phyloP scores from a whole-genome alignment of 2,888 invertebrate genomes.

The Sipha maydis region DNA sequence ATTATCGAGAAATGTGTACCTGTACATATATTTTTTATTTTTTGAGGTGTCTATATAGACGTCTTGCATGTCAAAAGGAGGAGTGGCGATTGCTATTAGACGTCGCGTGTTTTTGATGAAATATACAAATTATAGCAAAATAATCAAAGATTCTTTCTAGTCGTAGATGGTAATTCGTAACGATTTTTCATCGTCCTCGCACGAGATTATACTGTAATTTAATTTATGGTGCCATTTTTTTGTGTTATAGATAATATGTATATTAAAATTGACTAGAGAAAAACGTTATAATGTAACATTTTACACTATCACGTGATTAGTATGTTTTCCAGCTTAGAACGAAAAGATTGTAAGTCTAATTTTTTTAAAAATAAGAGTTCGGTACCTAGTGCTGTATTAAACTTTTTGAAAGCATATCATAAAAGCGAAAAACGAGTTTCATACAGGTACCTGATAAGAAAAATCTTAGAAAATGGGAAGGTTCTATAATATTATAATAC shows the following conservation, averaged over 20 bases:
- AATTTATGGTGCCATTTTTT: background rate
- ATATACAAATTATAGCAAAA: slow-evolving; percentile 19
- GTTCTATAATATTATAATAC: no score
- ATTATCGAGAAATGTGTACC: slow-evolving; percentile 19
- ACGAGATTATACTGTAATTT: background rate
- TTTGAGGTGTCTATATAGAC: slow-evolving; percentile 46
- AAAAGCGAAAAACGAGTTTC: no score
- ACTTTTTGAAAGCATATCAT: no score
- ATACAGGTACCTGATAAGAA: no score
- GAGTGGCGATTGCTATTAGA: slow-evolving; percentile 27
- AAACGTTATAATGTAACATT: no score
- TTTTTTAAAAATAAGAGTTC: no score
- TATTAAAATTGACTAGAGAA: background rate
- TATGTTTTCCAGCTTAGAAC: no score
- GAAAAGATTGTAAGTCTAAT: no score
- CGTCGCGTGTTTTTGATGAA: slow-evolving; percentile 49
- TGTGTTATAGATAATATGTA: background rate
- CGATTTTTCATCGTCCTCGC: slow-evolving; percentile 23
- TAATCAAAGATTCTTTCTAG: slow-evolving; percentile 19
- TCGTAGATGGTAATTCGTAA: background rate
- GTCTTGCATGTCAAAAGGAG: slow-evolving; percentile 55
- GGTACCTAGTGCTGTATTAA: no score
- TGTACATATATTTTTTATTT: background rate
- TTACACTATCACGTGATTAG: no score
- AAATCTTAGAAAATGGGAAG: no score